These are phyloP conservation scores for Heliocidaris erythrogramma DNA, from an alignment of 35 echinoderm and acorn worm species.

Conservation along the genomic window DNA sequence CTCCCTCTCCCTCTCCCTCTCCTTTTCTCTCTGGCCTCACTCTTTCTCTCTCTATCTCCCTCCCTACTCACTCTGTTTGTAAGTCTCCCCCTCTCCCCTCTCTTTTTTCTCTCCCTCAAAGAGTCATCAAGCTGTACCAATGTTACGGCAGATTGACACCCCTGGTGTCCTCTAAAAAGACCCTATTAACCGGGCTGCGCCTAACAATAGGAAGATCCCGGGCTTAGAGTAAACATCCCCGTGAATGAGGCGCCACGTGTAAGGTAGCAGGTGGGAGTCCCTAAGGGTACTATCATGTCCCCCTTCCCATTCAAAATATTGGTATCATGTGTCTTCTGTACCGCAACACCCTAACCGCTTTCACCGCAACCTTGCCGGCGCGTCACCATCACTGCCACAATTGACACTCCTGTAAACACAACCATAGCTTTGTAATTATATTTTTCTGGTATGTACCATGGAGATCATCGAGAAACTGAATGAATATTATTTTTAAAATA, in stretches of 20 bases:
- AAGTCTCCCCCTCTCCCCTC: not conserved
- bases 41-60: not conserved
- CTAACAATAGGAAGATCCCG: slow-evolving; percentile 1
- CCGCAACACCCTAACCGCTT: not conserved
- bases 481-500: too few species aligned
- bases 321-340: not conserved
- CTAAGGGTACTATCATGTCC: not conserved
- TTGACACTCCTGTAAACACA: too few species aligned
- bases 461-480: too few species aligned
- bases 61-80: not conserved
- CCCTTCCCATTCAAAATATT: not conserved
- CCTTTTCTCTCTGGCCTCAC: not conserved
- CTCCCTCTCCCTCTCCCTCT: not conserved
- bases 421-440: too few species aligned
- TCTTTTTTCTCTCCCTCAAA: not conserved
- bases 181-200: slow-evolving; percentile 6
- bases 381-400: not conserved
- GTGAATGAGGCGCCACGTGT: slow-evolving; percentile 6
- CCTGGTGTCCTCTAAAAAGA: not conserved
- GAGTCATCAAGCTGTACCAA: not conserved
- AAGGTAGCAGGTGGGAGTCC: not conserved
- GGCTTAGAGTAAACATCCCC: not conserved
- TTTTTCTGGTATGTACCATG: too few species aligned
- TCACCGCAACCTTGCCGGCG: not conserved
- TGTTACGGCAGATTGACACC: not conserved